A percentile compares a stretch with the other conserved stretches of the same genome.
phyloP scores from a whole-genome alignment of 2,113 vertebrate species.

The Oxyruncus cristatus region DNA sequence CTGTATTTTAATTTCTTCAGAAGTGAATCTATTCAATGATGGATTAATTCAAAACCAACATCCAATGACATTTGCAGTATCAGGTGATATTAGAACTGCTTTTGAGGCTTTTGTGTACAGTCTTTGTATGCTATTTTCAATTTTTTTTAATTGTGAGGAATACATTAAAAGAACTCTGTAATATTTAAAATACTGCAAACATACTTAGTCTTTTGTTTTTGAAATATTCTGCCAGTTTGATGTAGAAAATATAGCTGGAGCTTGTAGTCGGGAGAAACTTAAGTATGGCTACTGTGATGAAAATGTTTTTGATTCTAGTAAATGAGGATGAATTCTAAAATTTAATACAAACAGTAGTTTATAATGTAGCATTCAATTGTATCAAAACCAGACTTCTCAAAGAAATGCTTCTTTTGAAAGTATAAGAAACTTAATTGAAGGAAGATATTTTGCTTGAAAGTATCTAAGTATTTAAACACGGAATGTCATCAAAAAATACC shows the following conservation, averaged over 20 bases:
- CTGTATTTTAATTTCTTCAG: background rate
- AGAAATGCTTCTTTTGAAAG: background rate
- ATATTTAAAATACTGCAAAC: background rate
- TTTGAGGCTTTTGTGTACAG: background rate
- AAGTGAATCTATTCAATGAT: background rate
- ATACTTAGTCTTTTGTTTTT: background rate
- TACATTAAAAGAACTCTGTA: background rate
- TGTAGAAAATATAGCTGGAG: background rate
- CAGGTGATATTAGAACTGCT: background rate
- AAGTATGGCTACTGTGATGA: background rate
- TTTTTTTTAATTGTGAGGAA: background rate
- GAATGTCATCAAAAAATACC: background rate
- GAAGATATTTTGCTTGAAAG: background rate
- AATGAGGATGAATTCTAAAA: background rate
- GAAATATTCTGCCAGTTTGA: background rate
- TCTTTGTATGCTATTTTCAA: background rate
- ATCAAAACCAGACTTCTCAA: background rate
- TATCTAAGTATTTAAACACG: background rate
- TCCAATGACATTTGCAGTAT: background rate
- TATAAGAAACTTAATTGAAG: background rate
- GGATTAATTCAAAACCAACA: background rate
- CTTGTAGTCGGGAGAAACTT: background rate
- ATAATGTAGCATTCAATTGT: background rate
- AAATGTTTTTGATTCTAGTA: background rate
- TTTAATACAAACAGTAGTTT: background rate